phyloP scores from a whole-genome alignment of 2,888 invertebrate genomes.

The Phalangium opilio region DNA sequence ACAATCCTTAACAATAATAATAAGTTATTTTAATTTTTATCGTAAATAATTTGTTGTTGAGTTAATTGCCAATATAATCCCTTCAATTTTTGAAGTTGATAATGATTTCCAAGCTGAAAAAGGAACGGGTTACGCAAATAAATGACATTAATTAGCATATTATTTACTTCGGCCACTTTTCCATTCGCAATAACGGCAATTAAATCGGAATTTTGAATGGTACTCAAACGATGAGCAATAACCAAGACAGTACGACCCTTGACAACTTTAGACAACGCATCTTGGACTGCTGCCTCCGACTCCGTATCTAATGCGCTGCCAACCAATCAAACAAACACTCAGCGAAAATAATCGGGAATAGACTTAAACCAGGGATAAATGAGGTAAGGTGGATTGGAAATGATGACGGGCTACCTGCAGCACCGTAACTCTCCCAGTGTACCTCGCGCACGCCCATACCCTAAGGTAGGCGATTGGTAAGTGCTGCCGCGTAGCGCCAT shows the following conservation, averaged over 20 bases:
- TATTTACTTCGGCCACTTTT: conserved; percentile 58
- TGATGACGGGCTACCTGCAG: too few relatives aligned
- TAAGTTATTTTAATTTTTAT: too few relatives aligned
- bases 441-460: too few relatives aligned
- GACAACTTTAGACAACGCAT: conserved; percentile 66
- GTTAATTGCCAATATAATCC: conserved; percentile 70
- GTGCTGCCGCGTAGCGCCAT: too few relatives aligned
- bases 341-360: too few relatives aligned
- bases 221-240: conserved; percentile 85
- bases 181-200: conserved; percentile 82
- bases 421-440: too few relatives aligned
- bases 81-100: conserved; percentile 52
- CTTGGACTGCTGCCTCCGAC: conserved; percentile 78
- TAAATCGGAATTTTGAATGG: conserved; percentile 73
- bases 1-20: too few relatives aligned
- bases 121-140: background rate
- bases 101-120: conserved; percentile 64
- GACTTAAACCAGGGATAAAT: too few relatives aligned
- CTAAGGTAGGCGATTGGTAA: too few relatives aligned
- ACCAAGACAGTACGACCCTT: conserved; percentile 76
- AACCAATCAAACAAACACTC: conserved; percentile 20
- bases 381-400: too few relatives aligned
- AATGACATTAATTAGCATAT: background rate
- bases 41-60: conserved; percentile 25
- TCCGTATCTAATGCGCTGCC: conserved; percentile 77